phyloP scores from a whole-genome alignment of 1,140 invertebrate species.

The Phymastichus coffea region DNA sequence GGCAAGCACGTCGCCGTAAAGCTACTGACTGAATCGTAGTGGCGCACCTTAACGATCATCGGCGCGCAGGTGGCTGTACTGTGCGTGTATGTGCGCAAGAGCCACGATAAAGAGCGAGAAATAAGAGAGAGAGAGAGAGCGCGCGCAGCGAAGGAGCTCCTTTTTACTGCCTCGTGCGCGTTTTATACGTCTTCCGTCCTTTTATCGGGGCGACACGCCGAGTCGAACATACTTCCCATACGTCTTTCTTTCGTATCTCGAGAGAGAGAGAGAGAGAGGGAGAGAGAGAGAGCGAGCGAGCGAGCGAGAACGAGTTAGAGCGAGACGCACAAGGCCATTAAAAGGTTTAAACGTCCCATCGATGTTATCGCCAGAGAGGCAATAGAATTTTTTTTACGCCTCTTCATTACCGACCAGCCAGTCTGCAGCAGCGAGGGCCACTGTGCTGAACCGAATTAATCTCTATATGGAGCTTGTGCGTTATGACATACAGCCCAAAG shows the following conservation, averaged over 20 bases:
- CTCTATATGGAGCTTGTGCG: too few species aligned
- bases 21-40: too few species aligned
- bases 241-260: too few species aligned
- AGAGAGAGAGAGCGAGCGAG: not conserved
- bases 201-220: conserved; percentile 16
- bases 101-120: not conserved
- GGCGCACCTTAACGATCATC: not conserved
- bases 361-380: not conserved
- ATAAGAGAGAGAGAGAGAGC: not conserved
- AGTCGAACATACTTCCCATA: conserved; percentile 3
- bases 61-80: not conserved
- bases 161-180: not conserved
- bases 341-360: conserved; percentile 5
- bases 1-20: too few species aligned
- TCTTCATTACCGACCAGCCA: too few species aligned
- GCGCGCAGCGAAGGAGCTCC: too few species aligned
- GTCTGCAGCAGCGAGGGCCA: too few species aligned
- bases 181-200: not conserved
- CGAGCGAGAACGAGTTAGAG: too few species aligned
- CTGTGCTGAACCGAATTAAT: too few species aligned
- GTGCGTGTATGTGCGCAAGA: too few species aligned
- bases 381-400: conserved; percentile 17
- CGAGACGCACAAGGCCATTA: not conserved
- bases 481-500: too few species aligned
- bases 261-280: not conserved